Evolutionary conservation across 2,888 invertebrate species (phyloP).

Genomic region (Carterocephalus palaemon): DNA sequence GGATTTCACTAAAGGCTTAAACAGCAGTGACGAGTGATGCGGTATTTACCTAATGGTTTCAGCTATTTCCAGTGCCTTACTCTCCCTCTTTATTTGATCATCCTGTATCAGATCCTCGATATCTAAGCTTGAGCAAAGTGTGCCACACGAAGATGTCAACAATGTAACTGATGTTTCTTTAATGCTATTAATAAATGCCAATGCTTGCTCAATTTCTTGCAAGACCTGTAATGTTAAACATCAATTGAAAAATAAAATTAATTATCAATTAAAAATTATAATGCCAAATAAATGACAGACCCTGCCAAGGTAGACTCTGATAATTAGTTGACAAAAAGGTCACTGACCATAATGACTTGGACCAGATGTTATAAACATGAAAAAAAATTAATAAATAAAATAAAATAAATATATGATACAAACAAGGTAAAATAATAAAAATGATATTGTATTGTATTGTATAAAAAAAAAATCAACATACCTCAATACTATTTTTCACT

Average conservation of each 20-base stretch:
- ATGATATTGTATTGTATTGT: too few relatives aligned
- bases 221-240: slow-evolving; percentile 85
- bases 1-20: too few relatives aligned
- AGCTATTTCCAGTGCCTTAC: slow-evolving; percentile 83
- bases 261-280: too few relatives aligned
- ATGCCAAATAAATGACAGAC: too few relatives aligned
- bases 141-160: slow-evolving; percentile 85
- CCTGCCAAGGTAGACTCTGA: too few relatives aligned
- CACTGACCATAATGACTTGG: too few relatives aligned
- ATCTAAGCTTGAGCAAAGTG: slow-evolving; percentile 91
- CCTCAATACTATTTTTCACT: slow-evolving; percentile 52
- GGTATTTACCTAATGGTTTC: slow-evolving; percentile 84
- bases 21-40: too few relatives aligned
- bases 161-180: slow-evolving; percentile 81
- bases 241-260: too few relatives aligned
- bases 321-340: too few relatives aligned
- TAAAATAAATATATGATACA: not conserved
- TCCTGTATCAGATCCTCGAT: slow-evolving; percentile 82
- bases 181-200: slow-evolving; percentile 66
- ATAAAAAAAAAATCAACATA: slow-evolving; percentile 33
- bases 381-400: slow-evolving; percentile 3
- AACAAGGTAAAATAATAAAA: not conserved
- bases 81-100: slow-evolving; percentile 79
- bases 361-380: too few relatives aligned
- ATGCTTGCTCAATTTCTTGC: slow-evolving; percentile 84